phyloP scores from a whole-genome alignment of 2,113 vertebrate species.

The Apteryx mantelli region DNA sequence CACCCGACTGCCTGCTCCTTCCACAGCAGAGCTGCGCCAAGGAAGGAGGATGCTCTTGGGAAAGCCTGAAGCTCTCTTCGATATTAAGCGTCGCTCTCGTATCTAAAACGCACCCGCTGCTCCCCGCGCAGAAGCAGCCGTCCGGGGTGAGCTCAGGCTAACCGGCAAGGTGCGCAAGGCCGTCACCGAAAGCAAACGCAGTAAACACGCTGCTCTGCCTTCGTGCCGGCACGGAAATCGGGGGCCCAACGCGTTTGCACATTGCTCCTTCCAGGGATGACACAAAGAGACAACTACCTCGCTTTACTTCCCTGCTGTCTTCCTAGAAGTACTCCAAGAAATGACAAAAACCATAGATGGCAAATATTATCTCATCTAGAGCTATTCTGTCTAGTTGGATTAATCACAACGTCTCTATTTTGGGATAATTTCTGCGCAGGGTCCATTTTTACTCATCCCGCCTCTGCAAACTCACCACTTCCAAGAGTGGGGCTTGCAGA shows the following conservation, averaged over 20 bases:
- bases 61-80: not conserved
- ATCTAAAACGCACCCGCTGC: not conserved
- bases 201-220: not conserved
- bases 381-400: not conserved
- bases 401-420: not conserved
- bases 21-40: not conserved
- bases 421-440: not conserved
- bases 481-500: fast-evolving
- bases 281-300: not conserved
- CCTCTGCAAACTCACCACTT: not conserved
- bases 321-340: not conserved
- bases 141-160: slow-evolving; percentile 28
- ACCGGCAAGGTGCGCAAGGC: not conserved
- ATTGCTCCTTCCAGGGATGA: not conserved
- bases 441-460: not conserved
- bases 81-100: not conserved
- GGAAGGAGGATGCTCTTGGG: not conserved
- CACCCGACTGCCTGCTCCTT: not conserved
- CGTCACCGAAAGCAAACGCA: not conserved
- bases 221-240: not conserved
- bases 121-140: not conserved
- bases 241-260: not conserved
- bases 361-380: not conserved
- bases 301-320: not conserved
- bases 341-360: not conserved